Base-by-base conservation (phyloP, 2,888 invertebrate species). In the Chymomyza procnemis region DNA sequence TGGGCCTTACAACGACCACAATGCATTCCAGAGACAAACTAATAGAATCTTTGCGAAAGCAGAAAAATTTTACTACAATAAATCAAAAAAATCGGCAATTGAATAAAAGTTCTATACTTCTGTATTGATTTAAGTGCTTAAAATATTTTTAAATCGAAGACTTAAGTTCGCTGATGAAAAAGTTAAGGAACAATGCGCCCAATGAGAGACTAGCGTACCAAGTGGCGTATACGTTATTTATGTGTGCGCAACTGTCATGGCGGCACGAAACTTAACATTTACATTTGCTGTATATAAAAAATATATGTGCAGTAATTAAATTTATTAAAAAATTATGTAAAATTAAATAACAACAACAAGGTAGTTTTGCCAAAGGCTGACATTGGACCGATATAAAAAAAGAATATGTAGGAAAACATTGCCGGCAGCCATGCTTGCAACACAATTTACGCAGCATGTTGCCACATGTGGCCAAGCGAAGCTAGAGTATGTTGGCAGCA, bases 281-380 rank as follows among this genome's bases (percentile, higher is more conserved):
- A 41, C 12, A 41, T 41, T 12, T 41, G 12, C 34, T 2, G 12
- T 5, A 41, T 12, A 41, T 41, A 41, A 41, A 41, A 26, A 26
- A 6, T 6, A 6, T 22, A 34, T 34, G 9, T 41, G 26, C 57
- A 50, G 61, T 80, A 80, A 84, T 80, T 67, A 75, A 83, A 74
- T 83, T 69, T 74, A 75, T 80, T 80, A 78, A 76, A 67, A 70
- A 68, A 68, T 69, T 76, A 70, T 72, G 69, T 67, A 71, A 63
- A 71, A 74, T 71, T 74, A 69, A 54, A 54, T 30, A 30, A 30
- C 56, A 22, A 64, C 60, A 64, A 48, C 57, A 14, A 41, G 55
- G 8, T 50, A n/a, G 46, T 47, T 21, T 30, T 50, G 54, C 34
- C 41, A 18, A 16, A 58, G 34, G 66, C 26, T 41, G 63, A 5